These are phyloP conservation scores for Clitarchus hookeri DNA, from an alignment of 2,888 invertebrate species.

Conservation along the genomic window DNA sequence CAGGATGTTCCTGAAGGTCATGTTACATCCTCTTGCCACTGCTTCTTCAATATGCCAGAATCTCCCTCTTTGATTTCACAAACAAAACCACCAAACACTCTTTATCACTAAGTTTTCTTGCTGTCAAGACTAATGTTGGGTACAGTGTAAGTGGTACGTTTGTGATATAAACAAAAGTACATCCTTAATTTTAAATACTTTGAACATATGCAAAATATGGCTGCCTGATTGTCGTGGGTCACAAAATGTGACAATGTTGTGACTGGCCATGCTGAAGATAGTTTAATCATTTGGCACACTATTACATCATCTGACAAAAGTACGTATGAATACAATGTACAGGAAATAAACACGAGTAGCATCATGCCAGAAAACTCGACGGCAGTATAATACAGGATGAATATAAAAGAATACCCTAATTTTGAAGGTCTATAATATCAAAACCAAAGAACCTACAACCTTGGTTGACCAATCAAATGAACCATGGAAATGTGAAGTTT, in stretches of 20 bases:
- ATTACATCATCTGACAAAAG: neutral
- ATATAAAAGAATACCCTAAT: no score
- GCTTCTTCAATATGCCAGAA: conserved; percentile 27
- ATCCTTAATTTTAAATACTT: conserved; percentile 16
- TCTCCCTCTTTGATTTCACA: neutral
- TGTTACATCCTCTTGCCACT: neutral
- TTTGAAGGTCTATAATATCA: no score
- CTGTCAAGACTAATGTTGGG: conserved; percentile 30
- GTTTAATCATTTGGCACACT: neutral
- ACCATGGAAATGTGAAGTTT: no score
- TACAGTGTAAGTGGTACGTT: conserved; percentile 30
- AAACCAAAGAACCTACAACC: no score
- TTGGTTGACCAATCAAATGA: no score
- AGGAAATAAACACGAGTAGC: neutral
- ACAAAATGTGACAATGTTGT: conserved; percentile 4
- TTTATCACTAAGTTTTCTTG: conserved; percentile 16
- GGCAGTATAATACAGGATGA: no score
- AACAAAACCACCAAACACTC: conserved; percentile 15
- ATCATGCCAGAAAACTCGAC: neutral
- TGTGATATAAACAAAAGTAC: conserved; percentile 16
- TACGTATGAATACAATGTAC: neutral
- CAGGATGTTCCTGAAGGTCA: neutral
- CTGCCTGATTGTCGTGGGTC: conserved; percentile 28
- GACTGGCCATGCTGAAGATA: neutral
- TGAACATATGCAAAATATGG: conserved; percentile 19